Percentiles rank a stretch among this genome's conserved stretches.
Evolutionary conservation across 1,140 invertebrate genomes (phyloP).

Genomic region (Pseudomyrmex cubaensis): DNA sequence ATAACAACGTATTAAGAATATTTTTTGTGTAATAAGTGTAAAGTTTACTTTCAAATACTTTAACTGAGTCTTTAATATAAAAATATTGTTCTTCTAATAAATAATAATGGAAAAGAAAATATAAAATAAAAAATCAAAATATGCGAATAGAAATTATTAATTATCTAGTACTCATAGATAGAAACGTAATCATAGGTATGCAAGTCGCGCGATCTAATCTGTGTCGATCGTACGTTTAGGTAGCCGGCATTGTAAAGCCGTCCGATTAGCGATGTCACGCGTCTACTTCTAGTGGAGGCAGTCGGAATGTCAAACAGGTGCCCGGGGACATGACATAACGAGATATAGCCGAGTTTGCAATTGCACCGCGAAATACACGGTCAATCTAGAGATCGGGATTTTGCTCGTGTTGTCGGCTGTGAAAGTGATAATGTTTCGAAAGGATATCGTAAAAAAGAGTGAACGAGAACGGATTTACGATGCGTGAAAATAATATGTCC

Average conservation of each 20-base stretch:
- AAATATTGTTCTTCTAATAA: neutral
- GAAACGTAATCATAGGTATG: slow-evolving; percentile 10
- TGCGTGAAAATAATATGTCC: neutral
- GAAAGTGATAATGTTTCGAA: slow-evolving; percentile 53
- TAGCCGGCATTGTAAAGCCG: slow-evolving; percentile 23
- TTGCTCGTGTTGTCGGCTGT: slow-evolving; percentile 56
- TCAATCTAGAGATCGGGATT: slow-evolving; percentile 36
- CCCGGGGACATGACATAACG: slow-evolving; percentile 57
- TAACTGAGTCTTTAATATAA: neutral
- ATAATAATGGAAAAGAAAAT: no score
- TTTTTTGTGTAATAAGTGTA: neutral
- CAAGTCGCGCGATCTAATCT: slow-evolving; percentile 43
- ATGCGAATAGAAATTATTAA: neutral
- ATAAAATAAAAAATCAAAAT: no score
- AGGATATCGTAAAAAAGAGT: neutral
- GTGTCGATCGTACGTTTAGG: slow-evolving; percentile 24
- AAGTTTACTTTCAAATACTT: neutral
- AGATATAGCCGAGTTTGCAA: neutral
- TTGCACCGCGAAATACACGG: slow-evolving; percentile 23
- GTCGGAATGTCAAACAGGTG: slow-evolving; percentile 45
- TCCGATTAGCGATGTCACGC: slow-evolving; percentile 46
- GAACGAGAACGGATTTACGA: slow-evolving; percentile 18
- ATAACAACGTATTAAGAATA: neutral
- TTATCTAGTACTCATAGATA: neutral
- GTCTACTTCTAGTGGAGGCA: slow-evolving; percentile 16